Evolutionary conservation across 2,797 vertebrate genomes (phyloP), one percentile per base, ranked within the genome.

Genomic region (Pangasius macronema): DNA sequence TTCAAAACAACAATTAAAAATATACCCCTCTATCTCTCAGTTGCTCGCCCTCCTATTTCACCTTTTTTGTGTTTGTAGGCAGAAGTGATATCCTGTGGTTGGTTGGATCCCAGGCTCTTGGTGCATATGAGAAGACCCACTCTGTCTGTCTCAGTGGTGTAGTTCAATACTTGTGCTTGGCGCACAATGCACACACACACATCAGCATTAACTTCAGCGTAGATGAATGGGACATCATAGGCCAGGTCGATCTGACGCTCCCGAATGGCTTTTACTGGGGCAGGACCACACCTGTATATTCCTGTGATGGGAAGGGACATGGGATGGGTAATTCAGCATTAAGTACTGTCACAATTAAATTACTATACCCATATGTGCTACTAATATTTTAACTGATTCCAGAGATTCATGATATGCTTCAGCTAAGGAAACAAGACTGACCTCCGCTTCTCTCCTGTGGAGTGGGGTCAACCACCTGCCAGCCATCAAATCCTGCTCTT

Each of bases 391-490:
- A 14, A 24, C 16, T 27, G 4, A 57, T 53, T 51, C 9, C 20
- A 53, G 20, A 61, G 4, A 63, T 67, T 79, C 57, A 73, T 75
- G 67, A 82, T 49, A 59, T 18, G 2, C 18, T 72, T 82, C 53
- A 84, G 65, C 22, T 36, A 57, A 42, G 1, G 53, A 57, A 55
- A 85, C 14, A 10, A 24, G 39, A 18, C 94, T 91, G 87, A 98
- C 98, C 97, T 70, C 90, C 89, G 87, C 98, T 99, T 76, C 86
- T 96, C 91, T 99, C 95, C 92, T 99, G 98, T 2, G 98, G 98
- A 0, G 98, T 99, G 3, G 98, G 97, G 46, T 99, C 98, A 76
- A 99, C 90, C 86, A 97, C 96, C 93, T 99, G 98, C 98, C 98
- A 99, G 22, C 98, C 98, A 18, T 96, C 95, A 83, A 96, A 96